Conservation (phyloP, 1,140 invertebrate genomes). For the Hyles euphorbiae region DNA sequence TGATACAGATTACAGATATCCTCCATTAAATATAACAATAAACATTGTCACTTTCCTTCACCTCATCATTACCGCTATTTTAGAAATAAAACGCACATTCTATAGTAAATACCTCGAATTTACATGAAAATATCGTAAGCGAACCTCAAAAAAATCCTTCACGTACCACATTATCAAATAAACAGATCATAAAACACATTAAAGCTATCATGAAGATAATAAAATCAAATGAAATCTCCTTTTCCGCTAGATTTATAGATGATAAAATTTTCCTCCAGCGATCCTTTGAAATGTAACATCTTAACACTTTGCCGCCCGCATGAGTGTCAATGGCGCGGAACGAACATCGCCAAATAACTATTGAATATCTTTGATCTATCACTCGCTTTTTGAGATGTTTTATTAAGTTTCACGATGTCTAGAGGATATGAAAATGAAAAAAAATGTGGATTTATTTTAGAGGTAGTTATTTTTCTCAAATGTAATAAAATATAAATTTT, state of each 20-base stretch:
- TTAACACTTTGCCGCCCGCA: conserved; percentile 22
- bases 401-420: not conserved
- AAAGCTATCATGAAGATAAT: conserved; percentile 14
- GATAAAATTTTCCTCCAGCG: conserved; percentile 27
- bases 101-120: too few relatives aligned
- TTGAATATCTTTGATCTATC: not conserved
- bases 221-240: conserved; percentile 12
- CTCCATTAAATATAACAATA: too few relatives aligned
- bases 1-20: too few relatives aligned
- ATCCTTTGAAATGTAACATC: conserved; percentile 21
- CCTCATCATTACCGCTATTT: too few relatives aligned
- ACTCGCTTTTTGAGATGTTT: not conserved
- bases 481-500: too few relatives aligned
- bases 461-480: too few relatives aligned
- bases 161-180: conserved; percentile 1
- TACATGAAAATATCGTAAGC: too few relatives aligned
- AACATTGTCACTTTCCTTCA: too few relatives aligned
- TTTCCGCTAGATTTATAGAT: conserved; percentile 23
- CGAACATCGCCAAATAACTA: conserved; percentile 5
- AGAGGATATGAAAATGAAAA: too few relatives aligned
- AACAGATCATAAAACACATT: conserved; percentile 11
- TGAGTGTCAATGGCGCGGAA: conserved; percentile 15
- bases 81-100: too few relatives aligned
- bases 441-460: too few relatives aligned
- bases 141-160: too few relatives aligned